phyloP scores from a whole-genome alignment of 2,888 invertebrate species.

The Lasioglossum pauxillum region DNA sequence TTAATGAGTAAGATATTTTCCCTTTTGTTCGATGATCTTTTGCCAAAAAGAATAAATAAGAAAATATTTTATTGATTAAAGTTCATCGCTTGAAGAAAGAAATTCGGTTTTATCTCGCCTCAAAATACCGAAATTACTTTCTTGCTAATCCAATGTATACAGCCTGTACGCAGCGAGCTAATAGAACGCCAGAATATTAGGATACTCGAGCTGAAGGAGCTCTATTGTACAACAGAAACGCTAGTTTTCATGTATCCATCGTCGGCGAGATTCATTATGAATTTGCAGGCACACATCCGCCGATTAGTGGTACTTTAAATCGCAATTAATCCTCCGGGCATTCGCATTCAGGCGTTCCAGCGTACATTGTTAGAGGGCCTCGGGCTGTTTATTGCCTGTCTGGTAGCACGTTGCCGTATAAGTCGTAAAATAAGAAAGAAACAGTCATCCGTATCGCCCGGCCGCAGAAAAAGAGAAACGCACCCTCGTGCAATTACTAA shows the following conservation, averaged over 20 bases:
- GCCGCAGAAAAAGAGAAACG: conserved; percentile 22
- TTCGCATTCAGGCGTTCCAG: conserved; percentile 25
- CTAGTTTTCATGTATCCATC: not conserved
- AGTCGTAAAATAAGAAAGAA: conserved; percentile 23
- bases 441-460: not conserved
- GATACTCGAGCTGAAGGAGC: not conserved
- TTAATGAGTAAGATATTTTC: no score
- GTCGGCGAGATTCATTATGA: not conserved
- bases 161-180: not conserved
- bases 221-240: not conserved
- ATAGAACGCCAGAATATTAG: not conserved
- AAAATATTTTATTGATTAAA: no score
- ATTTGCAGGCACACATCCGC: not conserved
- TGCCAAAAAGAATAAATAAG: no score
- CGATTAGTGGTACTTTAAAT: conserved; percentile 16
- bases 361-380: conserved; percentile 13
- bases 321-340: conserved; percentile 24
- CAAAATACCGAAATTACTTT: no score
- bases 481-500: conserved; percentile 70
- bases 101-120: no score
- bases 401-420: conserved; percentile 14
- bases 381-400: conserved; percentile 27
- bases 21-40: no score
- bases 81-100: no score
- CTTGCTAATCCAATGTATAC: no score